Base-by-base conservation (phyloP, 2,888 invertebrate genomes). In the Nowickia ferox region DNA sequence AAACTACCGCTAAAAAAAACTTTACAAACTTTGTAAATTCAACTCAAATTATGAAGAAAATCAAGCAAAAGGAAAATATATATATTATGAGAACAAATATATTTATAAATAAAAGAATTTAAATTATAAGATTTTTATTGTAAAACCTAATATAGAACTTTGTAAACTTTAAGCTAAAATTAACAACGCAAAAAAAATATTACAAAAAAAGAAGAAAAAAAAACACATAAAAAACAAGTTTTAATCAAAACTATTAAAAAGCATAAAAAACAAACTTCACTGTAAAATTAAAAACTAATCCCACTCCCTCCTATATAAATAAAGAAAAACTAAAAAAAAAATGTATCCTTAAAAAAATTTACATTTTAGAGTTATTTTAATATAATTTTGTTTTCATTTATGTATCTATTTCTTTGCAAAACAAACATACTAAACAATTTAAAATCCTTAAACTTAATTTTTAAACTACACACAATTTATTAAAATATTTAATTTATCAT, bases 71-170 rank as follows among this genome's bases (percentile, higher is more conserved):
- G n/a, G n/a, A n/a, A 42, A 74, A 51, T 19, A 42, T 66, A 74
- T 57, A 65, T 65, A 46, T 55, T 65, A 30, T 30, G 38, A 76
- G 83, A 63, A 71, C 30, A 66, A 46, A 53, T n/a, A 74, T 68
- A 74, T 66, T 74, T 66, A 74, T 22, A 75, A 68, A 75, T 30
- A 30, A 30, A 30, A 30, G 6, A 75, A 86, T 84, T 88, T 86
- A 88, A 87, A 84, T 77, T 76, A 85, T 84, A 87, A 87, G 86
- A 87, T 76, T 88, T 88, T 84, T 79, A 82, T 84, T 86, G 83
- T 86, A 80, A 86, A 78, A 76, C 86, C 68, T 86, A 77, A 72
- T 76, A 76, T 80, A 83, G 83, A 76, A 76, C 66, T 83, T 71
- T 86, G 71, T 85, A 84, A 84, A 81, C 48, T 84, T 48, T 86